Base-by-base conservation (phyloP, 2,113 vertebrate genomes). In the Rhadina sibilatrix region DNA sequence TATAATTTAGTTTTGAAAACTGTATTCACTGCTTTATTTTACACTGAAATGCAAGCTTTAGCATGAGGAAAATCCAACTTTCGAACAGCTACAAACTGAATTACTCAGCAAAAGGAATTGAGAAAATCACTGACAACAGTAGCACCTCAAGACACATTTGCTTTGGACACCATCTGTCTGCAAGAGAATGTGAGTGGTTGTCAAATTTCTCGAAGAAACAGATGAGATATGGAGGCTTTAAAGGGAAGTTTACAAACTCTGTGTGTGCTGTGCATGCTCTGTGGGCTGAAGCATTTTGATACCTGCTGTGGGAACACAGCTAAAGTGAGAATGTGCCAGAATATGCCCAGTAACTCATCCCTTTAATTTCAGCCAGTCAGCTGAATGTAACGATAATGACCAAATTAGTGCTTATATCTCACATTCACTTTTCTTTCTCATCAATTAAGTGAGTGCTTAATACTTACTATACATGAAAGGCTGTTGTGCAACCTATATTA, bases 331-430 rank as follows among this genome's bases (percentile, higher is more conserved):
- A 63, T 54, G 11, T 90, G 83, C 59, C 79, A 88, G 47, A 85
- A 74, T 54, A 82, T 35, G 47, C 40, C 44, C 65, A 69, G 76
- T 79, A 84, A 82, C 50, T 63, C 75, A 79, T 81, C 33, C 25
- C 33, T 87, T 89, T 81, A 75, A 89, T 85, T 94, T 93, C 52
- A 88, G 76, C 23, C 57, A 83, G 59, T 46, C 89, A 77, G 65
- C 54, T 84, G 65, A 91, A 78, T 31, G 72, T 56, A 81, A 91
- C 0, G 10, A 69, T 87, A 86, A 93, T 77, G 68, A 95, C 40
- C 68, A 70, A 81, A 95, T 89, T 64, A 93, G 59, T 44, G 70
- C 53, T 79, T 59, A 4, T 38, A 77, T 30, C 72, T 94, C 81
- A 86, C 59, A 74, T 69, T 88, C 71, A 72, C 35, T 93, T 74